Base-by-base conservation (phyloP, 2,797 vertebrate species). In the Pseudomugil gertrudae region DNA sequence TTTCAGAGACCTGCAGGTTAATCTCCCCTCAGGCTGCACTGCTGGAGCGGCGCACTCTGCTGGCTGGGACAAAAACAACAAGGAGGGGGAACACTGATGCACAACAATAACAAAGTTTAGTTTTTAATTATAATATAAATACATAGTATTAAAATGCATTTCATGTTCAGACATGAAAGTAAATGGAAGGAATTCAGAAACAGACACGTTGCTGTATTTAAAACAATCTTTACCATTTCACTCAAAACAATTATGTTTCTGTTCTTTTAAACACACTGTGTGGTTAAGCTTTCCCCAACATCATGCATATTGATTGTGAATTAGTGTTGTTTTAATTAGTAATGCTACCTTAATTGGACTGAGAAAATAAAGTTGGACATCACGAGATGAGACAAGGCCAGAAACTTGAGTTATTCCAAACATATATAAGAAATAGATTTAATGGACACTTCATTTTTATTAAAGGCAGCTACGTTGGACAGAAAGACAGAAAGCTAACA, bases 1-100 rank as follows among this genome's bases (percentile, higher is more conserved):
- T 90, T 80, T 83, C 78, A 83, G 79, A 91, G 89, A 89, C 86
- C 88, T 89, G 87, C 85, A 89, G 88, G 89, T 93, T 94, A 93
- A 94, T 92, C 90, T 86, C 79, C 89, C 93, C 92, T 90, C 82
- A 77, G 90, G 91, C 86, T 84, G 85, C 79, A 58, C 68, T 79
- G 72, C 81, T 84, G 71, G 48, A 69, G 78, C 76, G 72, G 88
- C 89, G 86, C 91, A 59, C 92, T 93, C 92, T 93, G 88, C 89
- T 92, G 92, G 92, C 62, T 29, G 74, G 90, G 89, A 89, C 70
- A 77, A 60, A 86, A 85, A 92, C 76, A 80, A 66, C 86, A 81
- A 43, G 27, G 29, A 8, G 33, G 11, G 47, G 43, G 10, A 47
- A 23, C 19, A n/a, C 11, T 32, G 10, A 40, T 35, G 10, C 52